Percentiles rank a stretch among this genome's conserved stretches.
Conservation (phyloP, 2,888 invertebrate genomes). For the Chrysina gloriosa region DNA sequence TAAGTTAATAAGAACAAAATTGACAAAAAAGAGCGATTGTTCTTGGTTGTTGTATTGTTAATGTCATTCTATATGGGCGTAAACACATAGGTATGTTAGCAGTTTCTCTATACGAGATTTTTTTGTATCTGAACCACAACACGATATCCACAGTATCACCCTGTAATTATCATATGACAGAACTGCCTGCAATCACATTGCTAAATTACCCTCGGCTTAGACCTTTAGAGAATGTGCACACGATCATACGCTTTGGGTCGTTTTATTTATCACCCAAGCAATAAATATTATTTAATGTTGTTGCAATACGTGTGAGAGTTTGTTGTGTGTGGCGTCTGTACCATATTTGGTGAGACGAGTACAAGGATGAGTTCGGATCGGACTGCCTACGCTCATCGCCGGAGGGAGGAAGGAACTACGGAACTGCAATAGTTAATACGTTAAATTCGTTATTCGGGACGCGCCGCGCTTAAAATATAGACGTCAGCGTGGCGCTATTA, state of each 20-base stretch:
- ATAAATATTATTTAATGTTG: conserved; percentile 62
- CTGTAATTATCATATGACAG: not conserved
- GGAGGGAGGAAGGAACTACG: conserved; percentile 49
- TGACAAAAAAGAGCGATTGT: too few species aligned
- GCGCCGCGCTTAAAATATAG: conserved; percentile 44
- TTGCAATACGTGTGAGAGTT: conserved; percentile 57
- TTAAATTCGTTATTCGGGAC: conserved; percentile 47
- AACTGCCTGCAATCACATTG: conserved; percentile 29
- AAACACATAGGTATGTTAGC: too few species aligned
- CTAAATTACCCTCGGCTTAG: conserved; percentile 33
- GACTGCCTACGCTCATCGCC: conserved; percentile 50
- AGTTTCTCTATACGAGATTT: not conserved
- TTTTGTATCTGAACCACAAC: not conserved
- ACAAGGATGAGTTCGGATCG: conserved; percentile 53
- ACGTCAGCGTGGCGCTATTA: conserved; percentile 46
- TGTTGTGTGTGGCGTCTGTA: conserved; percentile 55
- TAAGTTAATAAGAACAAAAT: too few species aligned
- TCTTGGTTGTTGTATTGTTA: too few species aligned
- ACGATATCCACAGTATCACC: not conserved
- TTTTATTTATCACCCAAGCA: conserved; percentile 58
- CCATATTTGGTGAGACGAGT: conserved; percentile 60
- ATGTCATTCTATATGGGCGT: too few species aligned
- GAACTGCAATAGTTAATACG: conserved; percentile 53
- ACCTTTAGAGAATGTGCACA: conserved; percentile 17
- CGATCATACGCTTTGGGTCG: conserved; percentile 53